Conservation (phyloP, 1,140 invertebrate genomes). For the Orchesella cincta region DNA sequence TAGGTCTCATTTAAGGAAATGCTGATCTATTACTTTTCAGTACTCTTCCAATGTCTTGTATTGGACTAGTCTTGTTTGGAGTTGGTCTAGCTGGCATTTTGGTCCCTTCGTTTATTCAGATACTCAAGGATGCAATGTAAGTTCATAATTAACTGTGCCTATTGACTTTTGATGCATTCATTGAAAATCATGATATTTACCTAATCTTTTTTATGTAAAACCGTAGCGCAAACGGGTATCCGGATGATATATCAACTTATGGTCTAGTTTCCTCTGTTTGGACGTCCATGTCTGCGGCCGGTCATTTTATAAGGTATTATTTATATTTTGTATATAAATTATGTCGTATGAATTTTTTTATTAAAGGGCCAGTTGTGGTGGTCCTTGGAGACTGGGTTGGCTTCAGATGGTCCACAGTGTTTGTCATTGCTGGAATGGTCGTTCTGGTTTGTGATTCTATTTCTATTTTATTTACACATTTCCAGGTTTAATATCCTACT, state of each 20-base stretch:
- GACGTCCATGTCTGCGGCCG: constrained; percentile 81
- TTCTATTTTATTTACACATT: no score
- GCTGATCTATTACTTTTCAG: constrained; percentile 58
- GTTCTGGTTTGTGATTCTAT: no score
- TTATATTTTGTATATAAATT: no score
- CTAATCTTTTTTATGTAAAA: neutral
- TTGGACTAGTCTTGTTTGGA: constrained; percentile 72
- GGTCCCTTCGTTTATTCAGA: constrained; percentile 77
- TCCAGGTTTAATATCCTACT: no score
- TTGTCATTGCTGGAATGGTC: constrained; percentile 68
- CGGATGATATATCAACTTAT: constrained; percentile 79
- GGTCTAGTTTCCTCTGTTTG: constrained; percentile 80
- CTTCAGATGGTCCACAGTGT: constrained; percentile 69
- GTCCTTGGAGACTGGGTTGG: constrained; percentile 72
- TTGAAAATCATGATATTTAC: neutral
- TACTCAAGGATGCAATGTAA: constrained; percentile 71
- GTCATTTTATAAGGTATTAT: constrained; percentile 79
- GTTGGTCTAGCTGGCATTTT: constrained; percentile 75
- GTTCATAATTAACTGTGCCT: constrained; percentile 50
- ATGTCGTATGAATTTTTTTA: no score
- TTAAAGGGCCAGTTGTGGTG: constrained; percentile 74
- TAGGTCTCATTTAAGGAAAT: neutral
- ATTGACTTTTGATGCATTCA: neutral
- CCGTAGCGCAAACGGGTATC: constrained; percentile 67
- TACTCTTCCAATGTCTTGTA: constrained; percentile 65